These are phyloP conservation scores for Philopotamus ludificatus DNA, from an alignment of 1,140 invertebrate species.

Conservation along the genomic window DNA sequence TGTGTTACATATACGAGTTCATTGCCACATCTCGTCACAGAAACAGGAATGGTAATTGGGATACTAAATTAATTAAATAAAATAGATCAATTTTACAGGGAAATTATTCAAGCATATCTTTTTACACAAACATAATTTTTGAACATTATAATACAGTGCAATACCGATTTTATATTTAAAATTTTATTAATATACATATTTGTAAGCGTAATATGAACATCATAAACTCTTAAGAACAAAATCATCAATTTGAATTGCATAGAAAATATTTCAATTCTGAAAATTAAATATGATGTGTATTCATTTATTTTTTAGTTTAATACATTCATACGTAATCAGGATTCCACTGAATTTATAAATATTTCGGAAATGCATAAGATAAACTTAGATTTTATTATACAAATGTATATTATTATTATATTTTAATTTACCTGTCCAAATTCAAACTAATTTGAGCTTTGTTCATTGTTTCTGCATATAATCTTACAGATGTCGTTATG, in stretches of 20 bases:
- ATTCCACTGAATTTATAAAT: too few species aligned
- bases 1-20: slow-evolving; percentile 57
- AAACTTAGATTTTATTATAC: not conserved
- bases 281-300: too few species aligned
- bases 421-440: slow-evolving; percentile 51
- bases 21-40: slow-evolving; percentile 60
- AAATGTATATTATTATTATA: not conserved
- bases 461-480: slow-evolving; percentile 70
- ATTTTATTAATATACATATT: too few species aligned
- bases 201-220: too few species aligned
- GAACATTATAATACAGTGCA: too few species aligned
- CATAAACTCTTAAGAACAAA: too few species aligned
- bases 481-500: slow-evolving; percentile 73
- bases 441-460: slow-evolving; percentile 46
- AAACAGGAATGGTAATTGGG: slow-evolving; percentile 57
- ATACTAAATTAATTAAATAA: slow-evolving; percentile 39
- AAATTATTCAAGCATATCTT: not conserved
- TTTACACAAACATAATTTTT: not conserved
- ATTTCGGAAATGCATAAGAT: too few species aligned
- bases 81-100: not conserved
- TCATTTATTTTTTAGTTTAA: too few species aligned
- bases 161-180: too few species aligned
- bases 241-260: too few species aligned
- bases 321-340: too few species aligned
- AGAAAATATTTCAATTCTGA: too few species aligned